These are phyloP conservation scores for Liposcelis brunnea DNA, from an alignment of 2,888 invertebrate genomes.

Conservation along the genomic window DNA sequence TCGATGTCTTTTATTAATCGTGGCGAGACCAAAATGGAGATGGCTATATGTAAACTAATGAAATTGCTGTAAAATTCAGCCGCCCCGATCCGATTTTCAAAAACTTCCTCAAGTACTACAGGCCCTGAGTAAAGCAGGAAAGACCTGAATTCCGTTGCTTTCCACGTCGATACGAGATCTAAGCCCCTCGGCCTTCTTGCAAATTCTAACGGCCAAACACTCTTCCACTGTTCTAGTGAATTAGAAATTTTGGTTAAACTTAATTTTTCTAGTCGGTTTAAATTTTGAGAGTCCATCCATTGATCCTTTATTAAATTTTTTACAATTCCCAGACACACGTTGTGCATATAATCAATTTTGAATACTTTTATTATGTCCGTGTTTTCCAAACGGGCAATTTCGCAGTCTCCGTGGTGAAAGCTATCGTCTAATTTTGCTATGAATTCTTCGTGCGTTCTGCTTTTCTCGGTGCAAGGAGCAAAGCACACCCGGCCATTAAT, in stretches of 20 bases:
- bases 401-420: conserved; percentile 10
- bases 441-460: conserved; percentile 15
- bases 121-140: conserved; percentile 19
- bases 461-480: conserved; percentile 16
- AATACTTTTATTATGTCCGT: conserved; percentile 12
- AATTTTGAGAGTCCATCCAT: conserved; percentile 11
- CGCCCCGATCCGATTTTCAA: not conserved
- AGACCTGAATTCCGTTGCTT: conserved; percentile 19
- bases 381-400: not conserved
- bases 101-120: conserved; percentile 15
- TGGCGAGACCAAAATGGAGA: conserved; percentile 15
- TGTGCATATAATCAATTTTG: conserved; percentile 13
- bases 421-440: conserved; percentile 12
- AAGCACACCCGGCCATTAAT: conserved; percentile 13
- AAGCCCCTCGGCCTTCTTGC: conserved; percentile 16
- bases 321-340: conserved; percentile 12
- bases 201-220: conserved; percentile 18
- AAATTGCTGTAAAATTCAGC: conserved; percentile 16
- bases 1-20: conserved; percentile 12
- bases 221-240: conserved; percentile 11
- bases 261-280: conserved; percentile 11
- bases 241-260: conserved; percentile 11
- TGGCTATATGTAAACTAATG: conserved; percentile 16
- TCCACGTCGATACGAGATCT: conserved; percentile 14
- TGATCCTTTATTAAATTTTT: conserved; percentile 10